These are phyloP conservation scores for Cetonia aurata DNA, from an alignment of 2,888 invertebrate genomes.

Conservation along the genomic window DNA sequence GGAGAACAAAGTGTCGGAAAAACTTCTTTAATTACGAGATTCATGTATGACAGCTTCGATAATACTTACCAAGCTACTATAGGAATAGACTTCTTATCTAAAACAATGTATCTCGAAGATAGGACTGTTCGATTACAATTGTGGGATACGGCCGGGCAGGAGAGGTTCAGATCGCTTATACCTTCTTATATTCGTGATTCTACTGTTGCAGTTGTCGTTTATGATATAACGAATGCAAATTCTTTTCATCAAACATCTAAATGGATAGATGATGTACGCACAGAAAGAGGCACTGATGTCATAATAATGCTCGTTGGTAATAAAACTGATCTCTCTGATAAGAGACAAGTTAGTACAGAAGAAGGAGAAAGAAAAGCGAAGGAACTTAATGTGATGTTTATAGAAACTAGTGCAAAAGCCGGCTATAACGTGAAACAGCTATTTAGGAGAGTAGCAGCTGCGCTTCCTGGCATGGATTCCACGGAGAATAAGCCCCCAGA, in stretches of 20 bases:
- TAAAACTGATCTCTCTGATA: slow-evolving; percentile 99
- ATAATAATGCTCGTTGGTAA: slow-evolving; percentile 99
- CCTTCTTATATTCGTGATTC: slow-evolving; percentile 99
- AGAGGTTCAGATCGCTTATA: slow-evolving; percentile 96
- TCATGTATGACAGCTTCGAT: slow-evolving; percentile 99
- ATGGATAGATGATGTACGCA: slow-evolving; percentile 99
- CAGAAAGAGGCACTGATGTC: slow-evolving; percentile 98
- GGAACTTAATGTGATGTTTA: slow-evolving; percentile 99
- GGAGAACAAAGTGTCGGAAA: slow-evolving; percentile 99
- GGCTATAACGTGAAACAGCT: slow-evolving; percentile 99
- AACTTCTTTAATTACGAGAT: slow-evolving; percentile 98
- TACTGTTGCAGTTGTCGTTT: slow-evolving; percentile 98
- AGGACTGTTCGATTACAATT: slow-evolving; percentile 97
- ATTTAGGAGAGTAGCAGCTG: slow-evolving; percentile 97
- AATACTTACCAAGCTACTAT: slow-evolving; percentile 99
- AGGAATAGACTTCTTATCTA: slow-evolving; percentile 99
- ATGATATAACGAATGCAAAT: slow-evolving; percentile 99
- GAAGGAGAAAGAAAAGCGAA: slow-evolving; percentile 99
- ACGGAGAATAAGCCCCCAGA: slow-evolving; percentile 95
- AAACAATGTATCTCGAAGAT: slow-evolving; percentile 99
- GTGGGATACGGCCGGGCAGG: slow-evolving; percentile 98
- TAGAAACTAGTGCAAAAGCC: slow-evolving; percentile 99
- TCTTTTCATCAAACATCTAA: slow-evolving; percentile 99
- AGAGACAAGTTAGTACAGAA: slow-evolving; percentile 97
- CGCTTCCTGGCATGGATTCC: slow-evolving; percentile 98